Conservation (phyloP, 64 coral and sea anemone genomes). For the Stichodactyla mertensii region DNA sequence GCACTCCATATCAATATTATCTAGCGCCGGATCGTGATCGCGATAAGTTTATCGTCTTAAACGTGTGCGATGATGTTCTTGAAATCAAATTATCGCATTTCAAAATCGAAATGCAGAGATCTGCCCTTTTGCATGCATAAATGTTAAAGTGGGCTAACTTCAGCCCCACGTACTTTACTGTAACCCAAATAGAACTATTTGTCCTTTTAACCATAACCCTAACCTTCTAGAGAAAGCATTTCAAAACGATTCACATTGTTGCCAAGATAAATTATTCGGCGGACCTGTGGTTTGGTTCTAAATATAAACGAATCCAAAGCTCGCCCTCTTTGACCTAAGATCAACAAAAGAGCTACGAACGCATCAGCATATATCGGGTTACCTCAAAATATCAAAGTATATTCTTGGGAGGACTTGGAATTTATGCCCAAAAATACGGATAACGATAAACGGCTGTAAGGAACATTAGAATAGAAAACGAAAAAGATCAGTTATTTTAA, state of each 20-base stretch:
- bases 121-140: neutral
- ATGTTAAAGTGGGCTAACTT: neutral
- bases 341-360: neutral
- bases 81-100: neutral
- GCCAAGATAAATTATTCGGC: neutral
- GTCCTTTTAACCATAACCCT: neutral
- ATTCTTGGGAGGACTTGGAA: neutral
- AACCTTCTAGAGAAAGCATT: neutral
- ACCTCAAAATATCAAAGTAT: neutral
- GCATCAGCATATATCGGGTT: neutral
- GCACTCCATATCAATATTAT: neutral
- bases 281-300: neutral
- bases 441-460: neutral
- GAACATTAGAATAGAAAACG: neutral
- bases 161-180: neutral
- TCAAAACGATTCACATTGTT: neutral
- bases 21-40: neutral
- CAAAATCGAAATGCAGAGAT: neutral
- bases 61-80: neutral
- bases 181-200: neutral
- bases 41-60: conserved; percentile 1
- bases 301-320: neutral
- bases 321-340: neutral
- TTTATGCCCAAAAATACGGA: neutral
- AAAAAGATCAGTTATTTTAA: neutral